Base-by-base conservation (phyloP, 2,113 vertebrate species). In the Corythornis cristatus region DNA sequence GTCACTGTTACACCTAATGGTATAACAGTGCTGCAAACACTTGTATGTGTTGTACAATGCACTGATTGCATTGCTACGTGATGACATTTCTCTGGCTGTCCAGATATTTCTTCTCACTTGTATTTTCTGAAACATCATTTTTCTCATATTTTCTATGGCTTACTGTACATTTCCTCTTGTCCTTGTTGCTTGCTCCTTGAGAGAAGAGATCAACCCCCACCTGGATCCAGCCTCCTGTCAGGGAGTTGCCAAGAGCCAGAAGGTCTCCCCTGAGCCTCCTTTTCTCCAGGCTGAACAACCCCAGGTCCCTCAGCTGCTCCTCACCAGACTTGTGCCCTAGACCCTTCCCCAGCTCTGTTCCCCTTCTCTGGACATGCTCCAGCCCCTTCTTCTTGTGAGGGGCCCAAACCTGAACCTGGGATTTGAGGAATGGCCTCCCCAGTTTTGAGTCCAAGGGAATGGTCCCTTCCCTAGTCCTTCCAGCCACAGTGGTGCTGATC, bases 41-140 rank as follows among this genome's bases (percentile, higher is more conserved):
- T 92, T 76, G 53, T 12, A 87, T 37, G 37, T 37, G 37, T 37
- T 37, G 37, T 37, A 37, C 37, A 37, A 37, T 37, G 37, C 73
- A 28, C 64, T 57, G 78, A 66, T 87, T 83, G 83, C 42, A 9
- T 76, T 71, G 62, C 64, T 94, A 35, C 1, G 26, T 67, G 74
- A 80, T 80, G 90, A 88, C 70, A 81, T 87, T 90, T 93, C 83
- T 90, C 79, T 90, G 70, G 42, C 73, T 93, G 58, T 88, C 46
- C 70, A 84, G 72, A 51, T 93, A 90, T 82, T 85, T 88, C 88
- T 66, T 73, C 80, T 90, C 75, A 88, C 54, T 84, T 85, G 12
- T 84, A 66, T 94, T 94, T 89, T 83, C 56, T 87, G 60, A 79
- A 66, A 67, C 75, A 62, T 86, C 7, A 20, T 91, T 83, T 92